phyloP scores from a whole-genome alignment of 1,140 invertebrate species.

The Anastatus disparis region DNA sequence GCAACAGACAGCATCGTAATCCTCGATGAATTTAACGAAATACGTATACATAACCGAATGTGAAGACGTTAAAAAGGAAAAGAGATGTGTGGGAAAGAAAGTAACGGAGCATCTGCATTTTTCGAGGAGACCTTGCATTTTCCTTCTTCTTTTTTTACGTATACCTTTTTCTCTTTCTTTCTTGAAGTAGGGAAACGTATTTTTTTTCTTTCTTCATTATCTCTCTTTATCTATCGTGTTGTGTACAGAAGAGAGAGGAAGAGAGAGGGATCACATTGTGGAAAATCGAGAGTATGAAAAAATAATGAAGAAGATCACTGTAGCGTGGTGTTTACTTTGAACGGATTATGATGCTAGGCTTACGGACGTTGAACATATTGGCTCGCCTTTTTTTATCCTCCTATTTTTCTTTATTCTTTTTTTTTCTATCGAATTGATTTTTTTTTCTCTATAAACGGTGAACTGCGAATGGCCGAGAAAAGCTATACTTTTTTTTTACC shows the following conservation, averaged over 20 bases:
- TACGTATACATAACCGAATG: not conserved
- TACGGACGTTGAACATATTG: not conserved
- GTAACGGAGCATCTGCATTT: conserved; percentile 41
- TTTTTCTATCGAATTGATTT: conserved; percentile 31
- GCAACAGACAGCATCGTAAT: no score
- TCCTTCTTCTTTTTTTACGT: not conserved
- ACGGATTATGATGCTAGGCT: conserved; percentile 34
- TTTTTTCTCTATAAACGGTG: not conserved
- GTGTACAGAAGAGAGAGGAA: no score
- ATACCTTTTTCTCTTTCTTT: not conserved
- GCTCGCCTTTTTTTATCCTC: not conserved
- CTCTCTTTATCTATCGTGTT: no score
- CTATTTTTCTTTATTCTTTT: not conserved
- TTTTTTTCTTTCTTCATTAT: not conserved
- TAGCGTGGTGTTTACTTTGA: conserved; percentile 38
- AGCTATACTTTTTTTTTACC: conserved; percentile 3
- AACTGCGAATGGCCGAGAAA: conserved; percentile 25
- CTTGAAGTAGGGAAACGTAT: no score
- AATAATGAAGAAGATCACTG: conserved; percentile 24
- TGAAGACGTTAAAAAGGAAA: not conserved
- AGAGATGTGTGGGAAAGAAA: conserved; percentile 35
- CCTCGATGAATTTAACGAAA: conserved; percentile 33
- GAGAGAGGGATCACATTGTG: conserved; percentile 8
- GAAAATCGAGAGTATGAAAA: conserved; percentile 29
- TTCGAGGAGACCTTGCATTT: conserved; percentile 23